Percentiles rank a stretch among this genome's conserved stretches.
Evolutionary conservation across 1,140 invertebrate genomes (phyloP).

Genomic region (Uloborus diversus): DNA sequence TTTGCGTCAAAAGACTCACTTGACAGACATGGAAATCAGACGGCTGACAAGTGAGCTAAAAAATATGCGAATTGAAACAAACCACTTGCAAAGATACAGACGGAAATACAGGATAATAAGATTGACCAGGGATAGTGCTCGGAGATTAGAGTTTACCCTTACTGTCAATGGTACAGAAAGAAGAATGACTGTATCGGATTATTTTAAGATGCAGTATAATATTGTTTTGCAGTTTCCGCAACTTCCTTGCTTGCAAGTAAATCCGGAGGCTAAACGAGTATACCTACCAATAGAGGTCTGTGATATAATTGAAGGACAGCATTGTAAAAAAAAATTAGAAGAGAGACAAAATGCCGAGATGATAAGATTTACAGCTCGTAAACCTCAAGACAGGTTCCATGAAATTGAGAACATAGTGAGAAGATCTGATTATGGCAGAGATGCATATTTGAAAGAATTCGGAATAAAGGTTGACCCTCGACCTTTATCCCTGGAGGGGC

Average conservation of each 20-base stretch:
- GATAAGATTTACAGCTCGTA: constrained; percentile 60
- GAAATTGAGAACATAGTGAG: constrained; percentile 18
- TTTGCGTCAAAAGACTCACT: background rate
- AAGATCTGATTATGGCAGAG: background rate
- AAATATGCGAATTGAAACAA: constrained; percentile 51
- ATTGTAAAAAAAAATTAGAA: constrained; percentile 53
- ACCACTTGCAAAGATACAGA: constrained; percentile 43
- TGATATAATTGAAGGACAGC: constrained; percentile 61
- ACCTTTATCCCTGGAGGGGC: constrained; percentile 55
- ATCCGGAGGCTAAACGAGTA: constrained; percentile 54
- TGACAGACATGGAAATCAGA: constrained; percentile 24
- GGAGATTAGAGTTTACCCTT: constrained; percentile 23
- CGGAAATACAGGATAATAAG: constrained; percentile 54
- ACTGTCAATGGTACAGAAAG: background rate
- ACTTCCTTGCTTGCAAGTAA: constrained; percentile 63
- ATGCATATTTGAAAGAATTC: constrained; percentile 60
- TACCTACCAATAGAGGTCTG: constrained; percentile 64
- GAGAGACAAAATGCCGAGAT: constrained; percentile 54
- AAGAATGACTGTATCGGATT: constrained; percentile 1
- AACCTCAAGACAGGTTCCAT: constrained; percentile 60
- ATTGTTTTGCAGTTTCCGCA: constrained; percentile 57
- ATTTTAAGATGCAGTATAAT: constrained; percentile 16
- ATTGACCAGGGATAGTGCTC: constrained; percentile 45
- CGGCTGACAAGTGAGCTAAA: constrained; percentile 49
- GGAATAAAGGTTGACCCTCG: constrained; percentile 48